These are phyloP conservation scores for Acanthopagrus latus DNA, from an alignment of 2,797 vertebrate genomes.

Conservation along the genomic window DNA sequence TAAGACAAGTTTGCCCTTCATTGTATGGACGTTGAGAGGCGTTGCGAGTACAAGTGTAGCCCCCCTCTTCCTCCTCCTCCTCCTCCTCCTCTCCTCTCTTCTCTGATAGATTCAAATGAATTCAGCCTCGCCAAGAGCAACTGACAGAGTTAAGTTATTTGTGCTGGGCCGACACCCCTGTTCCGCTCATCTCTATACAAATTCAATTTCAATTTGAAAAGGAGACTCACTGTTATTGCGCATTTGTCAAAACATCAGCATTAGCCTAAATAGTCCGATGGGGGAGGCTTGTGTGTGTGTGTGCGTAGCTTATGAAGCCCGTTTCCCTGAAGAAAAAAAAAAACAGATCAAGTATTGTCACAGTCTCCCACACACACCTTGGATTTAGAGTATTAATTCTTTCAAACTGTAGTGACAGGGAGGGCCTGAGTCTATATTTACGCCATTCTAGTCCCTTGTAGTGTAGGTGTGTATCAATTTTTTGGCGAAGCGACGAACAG, in stretches of 20 bases:
- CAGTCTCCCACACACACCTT: constrained; percentile 61
- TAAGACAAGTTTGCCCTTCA: not conserved
- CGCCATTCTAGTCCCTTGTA: constrained; percentile 41
- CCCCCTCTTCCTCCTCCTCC: constrained; percentile 19
- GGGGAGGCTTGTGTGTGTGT: constrained; percentile 48
- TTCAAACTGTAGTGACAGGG: constrained; percentile 53
- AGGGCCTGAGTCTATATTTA: constrained; percentile 53
- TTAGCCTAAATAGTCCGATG: constrained; percentile 62
- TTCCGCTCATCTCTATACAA: constrained; percentile 69
- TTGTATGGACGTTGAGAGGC: constrained; percentile 13
- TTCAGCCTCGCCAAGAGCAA: constrained; percentile 67
- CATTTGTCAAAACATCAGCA: constrained; percentile 75
- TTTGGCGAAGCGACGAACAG: constrained; percentile 22
- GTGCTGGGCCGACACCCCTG: constrained; percentile 55
- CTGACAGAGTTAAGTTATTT: constrained; percentile 76
- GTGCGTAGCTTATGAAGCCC: constrained; percentile 28
- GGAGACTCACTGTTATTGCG: constrained; percentile 63
- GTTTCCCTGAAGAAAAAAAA: constrained; percentile 64
- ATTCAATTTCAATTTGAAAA: constrained; percentile 76
- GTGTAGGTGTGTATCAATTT: constrained; percentile 39
- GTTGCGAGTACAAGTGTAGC: constrained; percentile 26
- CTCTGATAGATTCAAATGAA: constrained; percentile 78
- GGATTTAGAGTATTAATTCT: constrained; percentile 57
- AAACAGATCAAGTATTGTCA: constrained; percentile 67
- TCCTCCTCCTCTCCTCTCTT: constrained; percentile 26